These are phyloP conservation scores for Pavo muticus DNA, from an alignment of 2,113 vertebrate species.

Conservation along the genomic window DNA sequence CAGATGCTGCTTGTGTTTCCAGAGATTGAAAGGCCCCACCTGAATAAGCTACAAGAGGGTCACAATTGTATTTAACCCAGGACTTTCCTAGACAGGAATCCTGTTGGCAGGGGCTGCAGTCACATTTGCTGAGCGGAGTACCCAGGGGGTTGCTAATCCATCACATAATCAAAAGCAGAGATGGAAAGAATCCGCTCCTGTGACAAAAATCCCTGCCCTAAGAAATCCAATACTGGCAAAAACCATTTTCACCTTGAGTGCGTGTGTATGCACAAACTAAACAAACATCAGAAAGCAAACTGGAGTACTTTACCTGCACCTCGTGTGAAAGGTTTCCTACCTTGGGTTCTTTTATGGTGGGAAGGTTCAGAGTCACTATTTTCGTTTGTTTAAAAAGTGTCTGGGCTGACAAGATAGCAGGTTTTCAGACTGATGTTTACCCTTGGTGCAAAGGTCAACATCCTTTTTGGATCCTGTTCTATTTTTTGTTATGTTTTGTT, in stretches of 20 bases:
- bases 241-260: background rate
- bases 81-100: background rate
- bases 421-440: conserved; percentile 23
- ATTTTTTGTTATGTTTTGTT: conserved; percentile 15
- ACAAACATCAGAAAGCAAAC: conserved; percentile 33
- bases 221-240: background rate
- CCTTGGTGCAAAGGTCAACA: background rate
- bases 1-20: conserved; percentile 38
- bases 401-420: conserved; percentile 19
- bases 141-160: conserved; percentile 16
- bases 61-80: conserved; percentile 12
- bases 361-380: background rate
- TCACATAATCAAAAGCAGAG: background rate
- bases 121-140: background rate
- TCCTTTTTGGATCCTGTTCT: background rate
- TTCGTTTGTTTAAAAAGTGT: conserved; percentile 39
- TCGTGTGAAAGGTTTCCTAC: conserved; percentile 45
- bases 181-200: background rate
- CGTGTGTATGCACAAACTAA: background rate
- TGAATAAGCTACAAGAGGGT: conserved; percentile 51
- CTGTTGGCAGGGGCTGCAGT: background rate
- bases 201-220: background rate
- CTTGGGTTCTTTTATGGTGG: background rate
- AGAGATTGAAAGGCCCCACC: conserved; percentile 53
- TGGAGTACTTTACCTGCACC: background rate